A percentile compares a stretch with the other conserved stretches of the same genome.
These are phyloP conservation scores for Arnoldichthys spilopterus DNA, from an alignment of 2,797 vertebrate genomes.

Conservation along the genomic window DNA sequence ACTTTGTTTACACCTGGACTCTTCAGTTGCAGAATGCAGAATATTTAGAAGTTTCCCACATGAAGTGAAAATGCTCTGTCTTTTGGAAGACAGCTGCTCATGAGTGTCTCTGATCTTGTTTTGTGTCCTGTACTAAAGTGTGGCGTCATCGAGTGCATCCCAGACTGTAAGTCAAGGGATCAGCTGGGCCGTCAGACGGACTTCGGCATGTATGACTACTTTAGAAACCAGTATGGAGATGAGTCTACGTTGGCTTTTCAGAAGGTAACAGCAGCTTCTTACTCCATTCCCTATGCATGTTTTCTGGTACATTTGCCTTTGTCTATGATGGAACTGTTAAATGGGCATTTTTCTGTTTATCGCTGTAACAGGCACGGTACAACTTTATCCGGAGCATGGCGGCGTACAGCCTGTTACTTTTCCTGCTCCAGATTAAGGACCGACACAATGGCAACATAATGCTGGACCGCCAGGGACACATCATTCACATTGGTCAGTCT, in stretches of 20 bases:
- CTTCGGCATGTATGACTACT: slow-evolving; percentile 98
- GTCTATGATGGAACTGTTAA: not conserved
- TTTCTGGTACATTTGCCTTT: not conserved
- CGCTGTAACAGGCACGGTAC: slow-evolving; percentile 84
- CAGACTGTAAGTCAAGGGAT: slow-evolving; percentile 95
- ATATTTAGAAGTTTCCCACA: too few relatives aligned
- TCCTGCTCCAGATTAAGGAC: slow-evolving; percentile 95
- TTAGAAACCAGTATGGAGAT: slow-evolving; percentile 95
- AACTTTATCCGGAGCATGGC: slow-evolving; percentile 98
- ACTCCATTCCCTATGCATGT: not conserved
- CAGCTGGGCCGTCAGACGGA: slow-evolving; percentile 96
- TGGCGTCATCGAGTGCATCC: slow-evolving; percentile 97
- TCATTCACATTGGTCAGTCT: slow-evolving; percentile 92
- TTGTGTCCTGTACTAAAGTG: slow-evolving; percentile 73
- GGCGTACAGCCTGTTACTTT: slow-evolving; percentile 92
- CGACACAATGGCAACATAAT: slow-evolving; percentile 97
- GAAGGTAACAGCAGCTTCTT: slow-evolving; percentile 80
- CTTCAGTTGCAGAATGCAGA: too few relatives aligned
- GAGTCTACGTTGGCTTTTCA: slow-evolving; percentile 94
- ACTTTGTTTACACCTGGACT: too few relatives aligned
- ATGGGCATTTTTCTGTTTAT: not conserved
- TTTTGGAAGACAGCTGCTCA: not conserved
- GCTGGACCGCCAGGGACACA: slow-evolving; percentile 94
- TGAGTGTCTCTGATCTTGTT: not conserved
- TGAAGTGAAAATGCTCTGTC: not conserved